Evolutionary conservation across 2,113 vertebrate species (phyloP).

Genomic region (Heptranchias perlo): DNA sequence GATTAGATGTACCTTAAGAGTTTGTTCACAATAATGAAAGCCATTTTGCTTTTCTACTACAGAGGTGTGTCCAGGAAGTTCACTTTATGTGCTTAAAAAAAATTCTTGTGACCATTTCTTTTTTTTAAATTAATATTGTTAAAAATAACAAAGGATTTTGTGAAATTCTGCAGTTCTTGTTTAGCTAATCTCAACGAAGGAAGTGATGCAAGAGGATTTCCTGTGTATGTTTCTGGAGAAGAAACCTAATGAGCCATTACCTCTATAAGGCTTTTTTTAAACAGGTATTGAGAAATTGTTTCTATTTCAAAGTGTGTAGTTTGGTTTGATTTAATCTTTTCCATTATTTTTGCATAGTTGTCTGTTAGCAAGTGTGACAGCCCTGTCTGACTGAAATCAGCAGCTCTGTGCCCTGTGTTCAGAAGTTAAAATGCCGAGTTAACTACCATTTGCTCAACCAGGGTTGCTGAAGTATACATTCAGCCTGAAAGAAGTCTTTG

Average conservation of each 20-base stretch:
- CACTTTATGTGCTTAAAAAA: not conserved
- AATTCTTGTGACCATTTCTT: not conserved
- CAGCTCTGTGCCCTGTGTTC: not conserved
- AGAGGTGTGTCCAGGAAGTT: not conserved
- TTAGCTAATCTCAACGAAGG: not conserved
- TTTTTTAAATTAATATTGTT: not conserved
- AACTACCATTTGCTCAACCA: not conserved
- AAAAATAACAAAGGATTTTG: not conserved
- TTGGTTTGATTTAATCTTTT: not conserved
- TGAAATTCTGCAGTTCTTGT: not conserved
- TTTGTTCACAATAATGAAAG: not conserved
- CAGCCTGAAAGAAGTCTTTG: not conserved
- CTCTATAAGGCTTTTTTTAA: not conserved
- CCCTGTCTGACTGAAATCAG: not conserved
- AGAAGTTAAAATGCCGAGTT: not conserved
- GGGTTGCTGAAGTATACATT: not conserved
- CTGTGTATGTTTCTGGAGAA: not conserved
- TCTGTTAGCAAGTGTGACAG: not conserved
- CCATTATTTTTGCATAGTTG: not conserved
- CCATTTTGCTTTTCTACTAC: not conserved
- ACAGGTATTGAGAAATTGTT: not conserved
- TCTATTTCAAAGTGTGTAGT: not conserved
- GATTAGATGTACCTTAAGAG: not conserved
- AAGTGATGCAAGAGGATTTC: constrained; percentile 10
- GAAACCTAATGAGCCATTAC: not conserved